These are phyloP conservation scores for Dasysyrphus albostriatus DNA, from an alignment of 2,888 invertebrate genomes.

Conservation along the genomic window DNA sequence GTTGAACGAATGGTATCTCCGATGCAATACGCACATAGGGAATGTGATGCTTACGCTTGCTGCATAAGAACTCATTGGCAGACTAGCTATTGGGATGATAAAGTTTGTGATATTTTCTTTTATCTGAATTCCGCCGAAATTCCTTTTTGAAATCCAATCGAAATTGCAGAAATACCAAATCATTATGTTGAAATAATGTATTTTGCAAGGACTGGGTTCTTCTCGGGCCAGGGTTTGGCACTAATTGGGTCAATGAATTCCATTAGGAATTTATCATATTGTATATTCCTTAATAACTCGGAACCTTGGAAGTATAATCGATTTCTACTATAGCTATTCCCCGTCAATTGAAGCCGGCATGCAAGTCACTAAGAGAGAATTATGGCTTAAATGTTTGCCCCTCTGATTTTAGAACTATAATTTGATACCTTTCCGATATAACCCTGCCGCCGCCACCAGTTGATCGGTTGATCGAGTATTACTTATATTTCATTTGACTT, in stretches of 20 bases:
- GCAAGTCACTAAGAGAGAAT: background rate
- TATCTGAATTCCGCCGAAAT: slow-evolving; percentile 16
- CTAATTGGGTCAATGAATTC: slow-evolving; percentile 38
- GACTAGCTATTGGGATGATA: slow-evolving; percentile 18
- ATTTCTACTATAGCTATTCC: too few species aligned
- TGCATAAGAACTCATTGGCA: slow-evolving; percentile 32
- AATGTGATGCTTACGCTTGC: background rate
- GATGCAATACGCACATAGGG: background rate
- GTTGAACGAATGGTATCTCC: slow-evolving; percentile 16
- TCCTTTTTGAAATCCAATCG: slow-evolving; percentile 12
- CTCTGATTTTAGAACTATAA: too few species aligned
- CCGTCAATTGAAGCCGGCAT: background rate
- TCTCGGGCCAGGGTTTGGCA: slow-evolving; percentile 5
- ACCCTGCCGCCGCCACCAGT: too few species aligned
- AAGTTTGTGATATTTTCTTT: slow-evolving; percentile 22
- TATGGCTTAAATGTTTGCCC: background rate
- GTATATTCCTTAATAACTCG: too few species aligned
- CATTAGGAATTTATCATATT: slow-evolving; percentile 33
- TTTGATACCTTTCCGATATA: too few species aligned
- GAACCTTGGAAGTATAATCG: background rate
- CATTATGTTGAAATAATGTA: background rate
- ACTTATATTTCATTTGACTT: too few species aligned
- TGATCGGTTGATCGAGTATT: too few species aligned
- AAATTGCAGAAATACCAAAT: slow-evolving; percentile 20
- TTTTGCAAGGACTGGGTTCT: slow-evolving; percentile 3